Base-by-base conservation (phyloP, 53 echinoderm and acorn worm genomes). In the Paracentrotus lividus region DNA sequence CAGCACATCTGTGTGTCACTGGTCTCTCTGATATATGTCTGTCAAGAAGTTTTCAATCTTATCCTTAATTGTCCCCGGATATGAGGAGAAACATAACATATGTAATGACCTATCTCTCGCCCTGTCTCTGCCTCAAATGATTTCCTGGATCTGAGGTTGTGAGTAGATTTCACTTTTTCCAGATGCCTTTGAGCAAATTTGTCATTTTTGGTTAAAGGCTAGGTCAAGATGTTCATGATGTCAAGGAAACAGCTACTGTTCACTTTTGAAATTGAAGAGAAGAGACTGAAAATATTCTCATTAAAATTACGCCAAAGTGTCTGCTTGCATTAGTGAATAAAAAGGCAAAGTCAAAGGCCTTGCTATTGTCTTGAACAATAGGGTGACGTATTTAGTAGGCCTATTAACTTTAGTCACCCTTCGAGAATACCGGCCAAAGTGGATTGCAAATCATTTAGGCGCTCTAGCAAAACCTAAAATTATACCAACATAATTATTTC, bases 21-120 rank as follows among this genome's bases (percentile, higher is more conserved):
- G n/a, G n/a, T n/a, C n/a, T n/a, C n/a, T n/a, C n/a, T n/a, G n/a
- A n/a, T n/a, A n/a, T n/a, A 0, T 64, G 43, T 81, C 45, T 45
- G 44, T 45, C 81, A 44, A 81, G 36, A 40, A 24, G n/a, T n/a
- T 81, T 81, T 81, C 47, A 81, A 81, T 81, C 81, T 81, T 27
- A n/a, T 81, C 42, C 81, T 47, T 81, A 86, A 86, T 86, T 86
- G 86, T 45, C 47, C n/a, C 44, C 56, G 86, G 86, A 86, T 86
- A 56, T 86, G 53, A 5, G 33, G 36, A 86, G 86, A 86, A 86
- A 86, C 56, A 56, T 53, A 33, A 86, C 86, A 86, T 54, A 34
- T 86, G 86, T 53, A 86, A 86, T 86, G 86, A 86, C 86, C 81
- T 81, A 86, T 86, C 86, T 55, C 56, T 56, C 36, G 20, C 86